Evolutionary conservation across 2,888 invertebrate genomes (phyloP).

Genomic region (Trimorus sp.): DNA sequence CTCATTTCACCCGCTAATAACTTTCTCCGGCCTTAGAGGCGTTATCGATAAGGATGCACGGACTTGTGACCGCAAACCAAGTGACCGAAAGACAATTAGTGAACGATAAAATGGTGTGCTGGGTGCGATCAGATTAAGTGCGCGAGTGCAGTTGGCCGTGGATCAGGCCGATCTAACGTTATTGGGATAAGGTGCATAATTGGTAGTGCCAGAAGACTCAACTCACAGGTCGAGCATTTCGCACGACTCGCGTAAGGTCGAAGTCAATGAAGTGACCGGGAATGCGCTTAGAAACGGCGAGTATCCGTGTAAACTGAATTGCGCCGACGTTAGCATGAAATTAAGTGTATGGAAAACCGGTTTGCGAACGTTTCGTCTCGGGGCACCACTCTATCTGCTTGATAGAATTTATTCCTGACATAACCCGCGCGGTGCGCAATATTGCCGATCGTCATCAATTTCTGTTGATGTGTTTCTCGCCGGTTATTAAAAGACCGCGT

Average conservation of each 20-base stretch:
- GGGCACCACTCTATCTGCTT: conserved; percentile 44
- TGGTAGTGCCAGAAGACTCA: conserved; percentile 12
- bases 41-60: neutral
- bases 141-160: conserved; percentile 23
- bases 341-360: conserved; percentile 80
- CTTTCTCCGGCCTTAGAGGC: neutral
- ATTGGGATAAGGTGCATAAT: conserved; percentile 22
- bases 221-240: conserved; percentile 31
- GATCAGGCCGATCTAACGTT: conserved; percentile 2
- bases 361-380: conserved; percentile 68
- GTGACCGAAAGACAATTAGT: conserved; percentile 19
- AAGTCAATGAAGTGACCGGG: conserved; percentile 32
- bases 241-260: conserved; percentile 45
- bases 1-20: conserved; percentile 25
- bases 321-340: conserved; percentile 80
- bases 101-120: conserved; percentile 21
- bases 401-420: conserved; percentile 50
- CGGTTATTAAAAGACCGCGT: conserved; percentile 30
- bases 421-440: conserved; percentile 42
- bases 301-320: conserved; percentile 80
- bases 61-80: conserved; percentile 25
- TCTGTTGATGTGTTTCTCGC: conserved; percentile 14
- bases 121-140: conserved; percentile 30
- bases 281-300: conserved; percentile 73
- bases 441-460: conserved; percentile 40